Evolutionary conservation across 2,797 vertebrate species (phyloP).

Genomic region (Falco peregrinus): DNA sequence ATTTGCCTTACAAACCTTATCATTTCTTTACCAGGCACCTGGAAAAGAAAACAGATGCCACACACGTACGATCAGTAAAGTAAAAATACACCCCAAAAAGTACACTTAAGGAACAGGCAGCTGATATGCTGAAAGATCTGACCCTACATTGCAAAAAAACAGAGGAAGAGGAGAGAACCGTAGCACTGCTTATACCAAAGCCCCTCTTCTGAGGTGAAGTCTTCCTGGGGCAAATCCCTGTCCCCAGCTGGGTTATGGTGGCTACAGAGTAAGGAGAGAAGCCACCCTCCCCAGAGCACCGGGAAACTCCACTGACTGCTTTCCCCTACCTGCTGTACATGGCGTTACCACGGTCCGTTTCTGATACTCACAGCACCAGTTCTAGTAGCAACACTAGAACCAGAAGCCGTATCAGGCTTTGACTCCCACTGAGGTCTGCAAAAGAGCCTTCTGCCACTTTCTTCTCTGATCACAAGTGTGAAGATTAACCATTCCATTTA

Average conservation of each 20-base stretch:
- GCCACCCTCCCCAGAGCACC: background rate
- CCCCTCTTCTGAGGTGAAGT: background rate
- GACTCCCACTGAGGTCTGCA: background rate
- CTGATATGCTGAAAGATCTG: background rate
- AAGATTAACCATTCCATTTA: background rate
- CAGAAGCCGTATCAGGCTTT: background rate
- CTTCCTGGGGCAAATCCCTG: background rate
- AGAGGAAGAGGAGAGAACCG: background rate
- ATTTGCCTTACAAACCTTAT: background rate
- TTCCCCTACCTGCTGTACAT: fast-evolving
- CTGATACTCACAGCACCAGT: background rate
- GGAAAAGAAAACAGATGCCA: background rate
- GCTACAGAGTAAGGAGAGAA: background rate
- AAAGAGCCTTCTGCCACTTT: background rate
- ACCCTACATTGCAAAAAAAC: background rate
- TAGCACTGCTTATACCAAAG: background rate
- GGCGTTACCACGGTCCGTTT: background rate
- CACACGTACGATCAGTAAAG: background rate
- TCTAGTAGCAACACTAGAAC: background rate
- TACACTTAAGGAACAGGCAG: background rate
- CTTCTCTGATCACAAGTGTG: background rate
- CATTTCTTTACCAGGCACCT: background rate
- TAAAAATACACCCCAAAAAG: background rate
- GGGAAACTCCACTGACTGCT: background rate
- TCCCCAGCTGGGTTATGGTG: background rate